Evolutionary conservation across 2,888 invertebrate genomes (phyloP).

Genomic region (Byasa hedistus): DNA sequence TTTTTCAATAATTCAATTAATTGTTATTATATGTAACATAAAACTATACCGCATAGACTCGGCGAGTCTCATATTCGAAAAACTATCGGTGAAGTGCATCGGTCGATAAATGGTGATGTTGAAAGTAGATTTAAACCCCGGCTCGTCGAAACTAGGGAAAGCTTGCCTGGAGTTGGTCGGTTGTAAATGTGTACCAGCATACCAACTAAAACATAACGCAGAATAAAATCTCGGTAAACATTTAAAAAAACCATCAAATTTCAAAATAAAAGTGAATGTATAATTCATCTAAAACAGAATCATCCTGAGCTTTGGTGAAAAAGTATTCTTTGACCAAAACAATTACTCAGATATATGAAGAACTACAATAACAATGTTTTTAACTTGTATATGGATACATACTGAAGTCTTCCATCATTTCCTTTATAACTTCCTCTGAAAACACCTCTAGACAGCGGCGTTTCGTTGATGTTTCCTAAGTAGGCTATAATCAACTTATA

Average conservation of each 20-base stretch:
- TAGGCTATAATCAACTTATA: slow-evolving; percentile 55
- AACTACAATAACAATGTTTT: no score
- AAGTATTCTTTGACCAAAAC: neutral
- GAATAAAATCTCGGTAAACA: no score
- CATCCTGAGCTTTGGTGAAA: no score
- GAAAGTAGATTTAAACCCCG: slow-evolving; percentile 81
- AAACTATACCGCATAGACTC: slow-evolving; percentile 43
- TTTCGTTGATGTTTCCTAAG: slow-evolving; percentile 69
- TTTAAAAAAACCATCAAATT: no score
- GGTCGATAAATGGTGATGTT: slow-evolving; percentile 75
- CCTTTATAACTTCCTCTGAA: slow-evolving; percentile 66
- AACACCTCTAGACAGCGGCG: slow-evolving; percentile 67
- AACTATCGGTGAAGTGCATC: slow-evolving; percentile 52
- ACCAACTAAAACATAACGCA: slow-evolving; percentile 79
- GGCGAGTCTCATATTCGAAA: slow-evolving; percentile 61
- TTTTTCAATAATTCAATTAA: no score
- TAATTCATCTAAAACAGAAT: no score
- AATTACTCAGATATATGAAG: neutral
- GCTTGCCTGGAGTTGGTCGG: slow-evolving; percentile 88
- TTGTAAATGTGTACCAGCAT: slow-evolving; percentile 88
- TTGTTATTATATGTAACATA: no score
- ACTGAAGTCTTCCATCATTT: slow-evolving; percentile 53
- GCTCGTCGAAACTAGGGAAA: slow-evolving; percentile 93
- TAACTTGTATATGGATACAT: slow-evolving; percentile 38
- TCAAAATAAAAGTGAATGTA: no score